Base-by-base conservation (phyloP, 1,140 invertebrate species). In the Cyphomyrmex costatus region DNA sequence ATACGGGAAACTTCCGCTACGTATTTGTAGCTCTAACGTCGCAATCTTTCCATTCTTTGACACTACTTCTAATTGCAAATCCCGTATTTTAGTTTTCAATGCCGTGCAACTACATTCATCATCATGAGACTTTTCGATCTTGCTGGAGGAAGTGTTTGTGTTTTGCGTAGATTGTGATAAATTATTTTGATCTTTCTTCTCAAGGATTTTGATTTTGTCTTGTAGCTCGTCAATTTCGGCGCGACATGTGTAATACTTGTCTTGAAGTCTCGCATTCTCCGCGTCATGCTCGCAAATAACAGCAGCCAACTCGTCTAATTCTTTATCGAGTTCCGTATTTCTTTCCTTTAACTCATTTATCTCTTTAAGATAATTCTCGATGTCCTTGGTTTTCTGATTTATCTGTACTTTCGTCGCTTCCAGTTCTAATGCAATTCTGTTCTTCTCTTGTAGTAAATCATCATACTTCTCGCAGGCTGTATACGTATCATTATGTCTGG, bases 21-120 rank as follows among this genome's bases (percentile, higher is more conserved):
- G 90, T 16, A 95, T 93, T 83, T 94, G 91, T 24, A 94, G 49
- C 56, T 95, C 91, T 1, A 95, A 87, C 3, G 92, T 88, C 24
- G 89, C 87, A 51, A 95, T 94, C 78, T 92, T 93, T 1, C 89
- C 91, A 51, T 93, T 90, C 58, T 92, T 94, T 1, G 89, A 74
- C 1, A 92, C 94, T 0, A 95, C 49, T 27, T 94, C 88, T 3
- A 90, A 36, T 53, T 95, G 92, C n/a, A 95, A 65, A 7, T 92
- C 83, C 0, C 79, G 71, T 78, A 95, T 92, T 30, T 90, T 86
- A 27, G 93, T 89, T 53, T 90, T 82, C 5, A 94, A 87, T 16
- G 77, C 53, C 70, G 79, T 19, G 46, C 70, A 51, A 58, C 1
- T 46, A 16, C 79, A 82, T 0, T 58, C 66, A 36, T 19, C 65